Evolutionary conservation across 2,797 vertebrate genomes (phyloP), one percentile per base, ranked within the genome.

Genomic region (Falco berigora): DNA sequence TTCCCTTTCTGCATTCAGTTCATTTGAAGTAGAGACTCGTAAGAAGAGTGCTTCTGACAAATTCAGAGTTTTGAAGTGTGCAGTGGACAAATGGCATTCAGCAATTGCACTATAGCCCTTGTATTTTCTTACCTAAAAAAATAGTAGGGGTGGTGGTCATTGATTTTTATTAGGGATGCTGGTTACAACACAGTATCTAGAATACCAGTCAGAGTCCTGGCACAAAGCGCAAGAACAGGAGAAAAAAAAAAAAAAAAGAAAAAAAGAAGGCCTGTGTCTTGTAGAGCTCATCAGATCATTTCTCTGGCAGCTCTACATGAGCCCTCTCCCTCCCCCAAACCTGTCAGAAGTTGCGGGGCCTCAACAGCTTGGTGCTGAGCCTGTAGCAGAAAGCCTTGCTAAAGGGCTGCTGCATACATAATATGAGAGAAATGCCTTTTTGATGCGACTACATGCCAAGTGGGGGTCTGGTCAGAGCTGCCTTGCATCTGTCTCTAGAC

Each of bases 381-480:
- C 68, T 42, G 28, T 56, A 49, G 36, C 28, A 67, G 53, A 67
- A 72, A 61, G 44, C 44, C 50, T 75, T 74, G 40, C 40, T 42
- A 22, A 69, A 63, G 63, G 18, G 38, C 38, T 38, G 11, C n/a
- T 87, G 58, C 46, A 22, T 40, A 8, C 27, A 22, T n/a, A 22
- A 10, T 36, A 27, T 36, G 56, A 25, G 44, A 28, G 11, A 79
- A 88, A 59, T n/a, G 18, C 14, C 12, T 71, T 71, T 34, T 36
- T 53, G 10, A 16, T 15, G 46, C 21, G 63, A 53, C 22, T 28
- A 14, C 34, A 12, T 0, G 2, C 10, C 1, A 1, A 14, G 21
- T 9, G 8, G 23, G 28, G 34, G 14, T 38, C 66, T 56, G 36
- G 18, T 28, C 32, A 36, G 59, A 42, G 42, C 64, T 67, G 58